Percentiles rank a stretch among this genome's conserved stretches.
Evolutionary conservation across 2,113 vertebrate species (phyloP).

Genomic region (Carassius auratus): DNA sequence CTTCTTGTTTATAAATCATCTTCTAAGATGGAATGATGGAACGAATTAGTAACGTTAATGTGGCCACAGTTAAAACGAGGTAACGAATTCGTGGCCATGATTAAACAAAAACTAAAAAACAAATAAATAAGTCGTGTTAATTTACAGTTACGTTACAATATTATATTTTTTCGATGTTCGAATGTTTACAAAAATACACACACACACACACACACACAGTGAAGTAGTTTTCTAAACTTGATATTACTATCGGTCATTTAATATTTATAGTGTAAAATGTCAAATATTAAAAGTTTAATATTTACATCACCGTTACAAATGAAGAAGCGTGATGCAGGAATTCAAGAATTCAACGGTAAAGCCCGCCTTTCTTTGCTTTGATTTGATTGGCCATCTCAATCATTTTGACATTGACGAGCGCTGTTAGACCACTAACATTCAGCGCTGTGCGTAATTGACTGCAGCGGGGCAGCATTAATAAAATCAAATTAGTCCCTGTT

Average conservation of each 20-base stretch:
- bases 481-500: neutral
- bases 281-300: neutral
- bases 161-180: too few species aligned
- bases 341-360: neutral
- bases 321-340: neutral
- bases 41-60: too few species aligned
- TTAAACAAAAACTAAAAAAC: too few species aligned
- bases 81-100: too few species aligned
- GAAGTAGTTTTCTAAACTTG: neutral
- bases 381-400: slow-evolving; percentile 10
- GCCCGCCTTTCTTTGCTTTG: slow-evolving; percentile 1
- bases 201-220: too few species aligned
- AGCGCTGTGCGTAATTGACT: neutral
- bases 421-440: neutral
- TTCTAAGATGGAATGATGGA: neutral
- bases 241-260: neutral
- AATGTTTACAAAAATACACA: neutral
- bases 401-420: neutral
- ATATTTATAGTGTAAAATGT: neutral
- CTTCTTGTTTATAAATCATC: neutral
- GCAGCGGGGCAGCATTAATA: neutral
- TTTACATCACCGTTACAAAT: too few species aligned
- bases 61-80: too few species aligned
- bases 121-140: too few species aligned
- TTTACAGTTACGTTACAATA: too few species aligned